Evolutionary conservation across 2,113 vertebrate species (phyloP).

Genomic region (Numenius arquata): DNA sequence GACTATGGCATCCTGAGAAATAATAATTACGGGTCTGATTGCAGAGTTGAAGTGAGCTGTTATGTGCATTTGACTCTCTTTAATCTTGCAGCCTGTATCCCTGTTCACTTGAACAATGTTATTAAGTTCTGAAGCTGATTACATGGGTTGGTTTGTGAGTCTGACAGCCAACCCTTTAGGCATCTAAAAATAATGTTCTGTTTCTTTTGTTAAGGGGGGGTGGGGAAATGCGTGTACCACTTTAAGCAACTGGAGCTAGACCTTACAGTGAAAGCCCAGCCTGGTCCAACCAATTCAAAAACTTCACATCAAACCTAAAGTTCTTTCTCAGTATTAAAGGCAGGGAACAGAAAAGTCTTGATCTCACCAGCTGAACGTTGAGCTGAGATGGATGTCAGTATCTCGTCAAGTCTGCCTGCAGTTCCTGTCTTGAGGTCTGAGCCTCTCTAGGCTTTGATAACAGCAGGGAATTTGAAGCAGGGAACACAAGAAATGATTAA

Average conservation of each 20-base stretch:
- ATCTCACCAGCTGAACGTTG: neutral
- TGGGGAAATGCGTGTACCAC: neutral
- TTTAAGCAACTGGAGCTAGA: constrained; percentile 6
- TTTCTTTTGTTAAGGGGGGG: constrained; percentile 3
- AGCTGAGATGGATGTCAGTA: neutral
- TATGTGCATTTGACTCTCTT: constrained; percentile 32
- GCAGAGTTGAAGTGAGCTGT: constrained; percentile 38
- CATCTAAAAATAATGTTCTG: constrained; percentile 64
- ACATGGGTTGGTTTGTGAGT: constrained; percentile 56
- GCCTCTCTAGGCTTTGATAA: neutral
- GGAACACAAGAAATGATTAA: neutral
- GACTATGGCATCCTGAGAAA: constrained; percentile 51
- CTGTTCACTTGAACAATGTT: constrained; percentile 49
- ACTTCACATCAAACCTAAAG: neutral
- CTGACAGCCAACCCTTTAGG: constrained; percentile 24
- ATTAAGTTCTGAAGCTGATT: constrained; percentile 70
- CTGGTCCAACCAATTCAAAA: constrained; percentile 10
- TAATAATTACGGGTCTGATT: constrained; percentile 66
- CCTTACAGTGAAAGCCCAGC: constrained; percentile 30
- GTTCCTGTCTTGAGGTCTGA: neutral
- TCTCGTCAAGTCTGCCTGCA: neutral
- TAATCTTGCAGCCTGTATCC: neutral
- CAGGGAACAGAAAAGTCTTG: neutral
- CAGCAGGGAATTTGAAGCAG: neutral
- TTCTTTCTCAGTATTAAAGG: neutral